Percentiles rank a stretch among this genome's conserved stretches.
Conservation (phyloP, 2,888 invertebrate species). For the Petrolisthes cinctipes region DNA sequence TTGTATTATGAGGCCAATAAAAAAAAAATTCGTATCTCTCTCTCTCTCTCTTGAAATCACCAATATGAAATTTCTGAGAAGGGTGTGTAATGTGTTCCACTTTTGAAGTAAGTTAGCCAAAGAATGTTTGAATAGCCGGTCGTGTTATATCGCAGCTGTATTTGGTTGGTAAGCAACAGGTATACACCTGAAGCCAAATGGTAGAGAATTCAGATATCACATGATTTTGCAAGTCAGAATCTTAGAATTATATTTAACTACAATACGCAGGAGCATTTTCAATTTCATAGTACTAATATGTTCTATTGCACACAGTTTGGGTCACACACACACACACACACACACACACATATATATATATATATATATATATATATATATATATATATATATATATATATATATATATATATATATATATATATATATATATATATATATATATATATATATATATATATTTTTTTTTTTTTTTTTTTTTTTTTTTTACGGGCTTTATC, state of each 20-base stretch:
- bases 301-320: neutral
- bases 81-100: too few species aligned
- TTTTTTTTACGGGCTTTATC: neutral
- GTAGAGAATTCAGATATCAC: too few species aligned
- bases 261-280: neutral
- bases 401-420: constrained; percentile 24
- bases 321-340: constrained; percentile 1
- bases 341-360: neutral
- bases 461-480: neutral
- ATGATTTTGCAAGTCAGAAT: neutral
- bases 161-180: neutral
- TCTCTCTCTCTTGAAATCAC: too few species aligned
- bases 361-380: neutral
- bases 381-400: neutral
- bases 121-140: too few species aligned
- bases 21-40: too few species aligned
- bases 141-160: too few species aligned
- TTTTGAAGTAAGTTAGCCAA: too few species aligned
- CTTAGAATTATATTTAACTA: neutral
- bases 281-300: neutral
- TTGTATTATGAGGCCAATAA: too few species aligned
- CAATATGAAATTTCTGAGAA: too few species aligned
- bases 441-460: constrained; percentile 15
- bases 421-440: constrained; percentile 30
- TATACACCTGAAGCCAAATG: neutral